Evolutionary conservation across 2,113 vertebrate species (phyloP).

Genomic region (Melanocharis versteri): DNA sequence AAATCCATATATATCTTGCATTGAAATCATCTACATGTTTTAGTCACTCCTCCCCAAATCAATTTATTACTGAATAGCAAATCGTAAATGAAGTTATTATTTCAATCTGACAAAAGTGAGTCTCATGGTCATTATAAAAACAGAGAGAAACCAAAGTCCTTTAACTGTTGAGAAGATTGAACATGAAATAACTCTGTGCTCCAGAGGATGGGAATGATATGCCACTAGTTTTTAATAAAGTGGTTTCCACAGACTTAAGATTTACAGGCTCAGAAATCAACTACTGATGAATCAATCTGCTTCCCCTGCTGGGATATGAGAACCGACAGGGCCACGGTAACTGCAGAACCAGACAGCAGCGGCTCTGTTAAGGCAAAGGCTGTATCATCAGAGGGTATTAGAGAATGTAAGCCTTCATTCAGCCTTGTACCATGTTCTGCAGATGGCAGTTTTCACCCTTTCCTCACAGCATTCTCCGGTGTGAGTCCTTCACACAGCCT

Average conservation of each 20-base stretch:
- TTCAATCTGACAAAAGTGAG: background rate
- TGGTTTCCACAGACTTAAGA: background rate
- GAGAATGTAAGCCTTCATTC: background rate
- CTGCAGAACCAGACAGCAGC: background rate
- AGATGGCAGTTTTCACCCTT: background rate
- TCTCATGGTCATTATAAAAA: background rate
- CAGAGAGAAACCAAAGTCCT: background rate
- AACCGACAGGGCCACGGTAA: background rate
- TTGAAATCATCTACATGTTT: conserved; percentile 17
- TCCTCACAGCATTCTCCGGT: background rate
- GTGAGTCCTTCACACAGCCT: background rate
- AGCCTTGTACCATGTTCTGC: background rate
- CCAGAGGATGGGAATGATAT: background rate
- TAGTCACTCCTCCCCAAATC: conserved; percentile 7
- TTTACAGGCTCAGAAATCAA: conserved; percentile 26
- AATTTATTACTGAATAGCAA: conserved; percentile 27
- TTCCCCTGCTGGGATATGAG: background rate
- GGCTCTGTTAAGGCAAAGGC: background rate
- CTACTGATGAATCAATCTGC: conserved; percentile 5
- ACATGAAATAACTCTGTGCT: background rate
- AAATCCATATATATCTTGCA: conserved; percentile 18
- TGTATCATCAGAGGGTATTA: background rate
- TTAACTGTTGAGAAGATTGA: background rate
- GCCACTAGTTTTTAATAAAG: conserved; percentile 17
- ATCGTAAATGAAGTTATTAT: conserved; percentile 5